phyloP scores from a whole-genome alignment of 2,113 vertebrate genomes.

The Halcyon malimbica region DNA sequence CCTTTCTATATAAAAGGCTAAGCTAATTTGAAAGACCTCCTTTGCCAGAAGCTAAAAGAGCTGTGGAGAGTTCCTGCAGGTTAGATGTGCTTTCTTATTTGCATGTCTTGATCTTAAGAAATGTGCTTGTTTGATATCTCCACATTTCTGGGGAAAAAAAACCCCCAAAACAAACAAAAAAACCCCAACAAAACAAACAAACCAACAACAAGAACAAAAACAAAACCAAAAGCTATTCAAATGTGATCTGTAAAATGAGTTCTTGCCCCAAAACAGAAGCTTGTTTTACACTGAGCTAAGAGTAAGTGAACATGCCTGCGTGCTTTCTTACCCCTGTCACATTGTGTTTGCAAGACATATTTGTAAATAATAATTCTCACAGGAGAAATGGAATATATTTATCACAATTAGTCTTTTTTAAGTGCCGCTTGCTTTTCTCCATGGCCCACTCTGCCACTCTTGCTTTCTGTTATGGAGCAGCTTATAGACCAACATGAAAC shows the following conservation, averaged over 20 bases:
- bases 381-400: neutral
- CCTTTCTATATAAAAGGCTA: neutral
- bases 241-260: slow-evolving; percentile 13
- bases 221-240: neutral
- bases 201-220: too few species aligned
- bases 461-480: neutral
- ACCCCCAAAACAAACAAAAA: neutral
- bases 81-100: neutral
- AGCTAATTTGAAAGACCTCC: neutral
- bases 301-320: neutral
- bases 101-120: neutral
- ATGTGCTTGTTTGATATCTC: neutral
- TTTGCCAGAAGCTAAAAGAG: neutral
- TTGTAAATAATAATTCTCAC: neutral
- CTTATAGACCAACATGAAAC: neutral
- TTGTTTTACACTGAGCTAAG: neutral
- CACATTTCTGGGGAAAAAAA: neutral
- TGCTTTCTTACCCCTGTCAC: neutral
- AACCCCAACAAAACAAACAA: neutral
- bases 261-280: neutral
- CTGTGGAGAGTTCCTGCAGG: rapidly evolving
- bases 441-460: neutral
- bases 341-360: neutral
- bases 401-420: neutral
- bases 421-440: neutral